phyloP scores from a whole-genome alignment of 2,888 invertebrate species.

The Drosophila peninsularis region DNA sequence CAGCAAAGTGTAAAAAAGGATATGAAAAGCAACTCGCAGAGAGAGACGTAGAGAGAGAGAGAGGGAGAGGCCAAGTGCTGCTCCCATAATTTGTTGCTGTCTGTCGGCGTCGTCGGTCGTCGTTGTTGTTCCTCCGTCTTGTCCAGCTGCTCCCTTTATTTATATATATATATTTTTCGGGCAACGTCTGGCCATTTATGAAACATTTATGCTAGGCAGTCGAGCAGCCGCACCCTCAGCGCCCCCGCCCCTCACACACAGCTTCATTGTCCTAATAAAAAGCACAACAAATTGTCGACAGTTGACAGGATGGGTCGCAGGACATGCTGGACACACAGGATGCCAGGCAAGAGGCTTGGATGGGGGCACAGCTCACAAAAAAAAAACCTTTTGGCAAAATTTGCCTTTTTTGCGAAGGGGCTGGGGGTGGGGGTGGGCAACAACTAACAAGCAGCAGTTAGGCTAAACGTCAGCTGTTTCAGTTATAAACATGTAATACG shows the following conservation, averaged over 20 bases:
- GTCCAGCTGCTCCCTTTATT: constrained; percentile 6
- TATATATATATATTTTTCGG: not conserved
- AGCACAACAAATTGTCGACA: constrained; percentile 76
- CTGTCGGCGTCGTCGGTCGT: constrained; percentile 3
- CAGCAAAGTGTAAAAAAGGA: constrained; percentile 1
- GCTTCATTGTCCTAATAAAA: constrained; percentile 67
- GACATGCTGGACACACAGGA: constrained; percentile 11
- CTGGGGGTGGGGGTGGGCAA: not conserved
- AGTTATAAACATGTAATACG: constrained; percentile 39
- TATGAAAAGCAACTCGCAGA: not conserved
- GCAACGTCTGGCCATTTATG: constrained; percentile 61
- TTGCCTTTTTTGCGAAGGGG: constrained; percentile 40
- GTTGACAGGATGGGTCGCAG: constrained; percentile 52
- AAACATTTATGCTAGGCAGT: constrained; percentile 70
- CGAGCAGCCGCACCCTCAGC: constrained; percentile 11
- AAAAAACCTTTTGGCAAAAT: constrained; percentile 40
- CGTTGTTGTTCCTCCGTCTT: constrained; percentile 5
- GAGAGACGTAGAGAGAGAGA: not conserved
- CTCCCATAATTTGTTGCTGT: constrained; percentile 57
- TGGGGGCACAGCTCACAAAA: not conserved
- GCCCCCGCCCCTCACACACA: not conserved
- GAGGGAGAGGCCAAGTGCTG: constrained; percentile 35
- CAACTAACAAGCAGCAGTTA: constrained; percentile 55
- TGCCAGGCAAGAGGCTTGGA: not conserved
- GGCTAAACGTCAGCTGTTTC: constrained; percentile 20